Evolutionary conservation across 2,888 invertebrate species (phyloP).

Genomic region (Leptura quadrifasciata): DNA sequence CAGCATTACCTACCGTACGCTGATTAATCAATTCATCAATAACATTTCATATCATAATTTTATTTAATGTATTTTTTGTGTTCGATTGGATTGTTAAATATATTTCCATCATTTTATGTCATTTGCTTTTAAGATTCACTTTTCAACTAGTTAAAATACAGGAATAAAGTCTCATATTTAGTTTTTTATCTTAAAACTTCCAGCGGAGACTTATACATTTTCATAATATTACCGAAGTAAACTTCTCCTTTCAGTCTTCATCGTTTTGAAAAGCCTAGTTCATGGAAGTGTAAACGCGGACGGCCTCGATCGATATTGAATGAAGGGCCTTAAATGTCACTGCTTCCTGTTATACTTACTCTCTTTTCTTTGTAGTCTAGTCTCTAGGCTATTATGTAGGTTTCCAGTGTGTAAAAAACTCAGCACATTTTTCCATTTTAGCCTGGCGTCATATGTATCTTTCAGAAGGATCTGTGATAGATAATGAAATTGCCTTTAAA

Average conservation of each 20-base stretch:
- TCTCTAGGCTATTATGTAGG: constrained; percentile 37
- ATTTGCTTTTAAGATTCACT: too few species aligned
- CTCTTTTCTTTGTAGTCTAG: constrained; percentile 38
- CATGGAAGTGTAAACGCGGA: constrained; percentile 30
- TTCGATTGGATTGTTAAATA: too few species aligned
- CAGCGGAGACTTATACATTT: neutral
- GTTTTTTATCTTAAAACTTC: neutral
- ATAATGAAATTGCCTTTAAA: constrained; percentile 21
- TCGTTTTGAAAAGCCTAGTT: constrained; percentile 17
- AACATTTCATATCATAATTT: too few species aligned
- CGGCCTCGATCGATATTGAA: constrained; percentile 29
- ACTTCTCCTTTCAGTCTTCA: constrained; percentile 14
- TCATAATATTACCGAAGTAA: neutral
- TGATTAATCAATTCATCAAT: too few species aligned
- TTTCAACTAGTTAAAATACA: too few species aligned
- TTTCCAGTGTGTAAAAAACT: constrained; percentile 24
- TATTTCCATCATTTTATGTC: too few species aligned
- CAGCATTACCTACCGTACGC: too few species aligned
- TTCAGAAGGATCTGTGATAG: constrained; percentile 23
- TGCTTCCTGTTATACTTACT: constrained; percentile 39
- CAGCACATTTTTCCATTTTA: constrained; percentile 22
- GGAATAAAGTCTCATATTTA: too few species aligned
- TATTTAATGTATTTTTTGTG: too few species aligned
- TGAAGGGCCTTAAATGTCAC: constrained; percentile 38
- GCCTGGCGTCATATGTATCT: constrained; percentile 27